Evolutionary conservation across 2,797 vertebrate genomes (phyloP).

Genomic region (Bradypodion pumilum): DNA sequence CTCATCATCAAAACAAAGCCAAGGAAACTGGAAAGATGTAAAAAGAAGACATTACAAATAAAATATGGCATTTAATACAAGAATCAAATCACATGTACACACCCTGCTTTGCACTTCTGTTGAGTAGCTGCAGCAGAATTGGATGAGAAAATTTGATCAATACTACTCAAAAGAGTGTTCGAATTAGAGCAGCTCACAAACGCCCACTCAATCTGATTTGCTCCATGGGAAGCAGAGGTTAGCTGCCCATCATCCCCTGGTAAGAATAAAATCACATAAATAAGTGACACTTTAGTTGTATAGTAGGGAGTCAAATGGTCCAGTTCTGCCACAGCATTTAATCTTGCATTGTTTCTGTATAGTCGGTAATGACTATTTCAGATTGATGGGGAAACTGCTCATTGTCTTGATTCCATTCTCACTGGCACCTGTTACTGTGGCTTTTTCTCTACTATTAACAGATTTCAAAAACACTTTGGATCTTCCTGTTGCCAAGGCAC

Average conservation of each 20-base stretch:
- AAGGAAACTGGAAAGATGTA: not conserved
- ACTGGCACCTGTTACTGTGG: not conserved
- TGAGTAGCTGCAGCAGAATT: not conserved
- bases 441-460: not conserved
- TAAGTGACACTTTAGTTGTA: not conserved
- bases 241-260: constrained; percentile 2
- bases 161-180: not conserved
- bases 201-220: not conserved
- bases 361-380: not conserved
- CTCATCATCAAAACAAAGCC: not conserved
- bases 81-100: not conserved
- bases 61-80: not conserved
- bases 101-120: not conserved
- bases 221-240: not conserved
- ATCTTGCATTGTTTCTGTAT: not conserved
- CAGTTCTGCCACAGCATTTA: not conserved
- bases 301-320: not conserved
- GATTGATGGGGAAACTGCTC: not conserved
- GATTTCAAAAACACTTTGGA: not conserved
- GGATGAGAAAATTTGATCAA: constrained; percentile 18
- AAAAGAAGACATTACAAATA: not conserved
- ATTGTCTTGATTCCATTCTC: not conserved
- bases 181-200: not conserved
- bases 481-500: not conserved
- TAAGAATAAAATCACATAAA: constrained; percentile 16